phyloP scores from a whole-genome alignment of 2,113 vertebrate species.

The Hypocryptadius cinnamomeus region DNA sequence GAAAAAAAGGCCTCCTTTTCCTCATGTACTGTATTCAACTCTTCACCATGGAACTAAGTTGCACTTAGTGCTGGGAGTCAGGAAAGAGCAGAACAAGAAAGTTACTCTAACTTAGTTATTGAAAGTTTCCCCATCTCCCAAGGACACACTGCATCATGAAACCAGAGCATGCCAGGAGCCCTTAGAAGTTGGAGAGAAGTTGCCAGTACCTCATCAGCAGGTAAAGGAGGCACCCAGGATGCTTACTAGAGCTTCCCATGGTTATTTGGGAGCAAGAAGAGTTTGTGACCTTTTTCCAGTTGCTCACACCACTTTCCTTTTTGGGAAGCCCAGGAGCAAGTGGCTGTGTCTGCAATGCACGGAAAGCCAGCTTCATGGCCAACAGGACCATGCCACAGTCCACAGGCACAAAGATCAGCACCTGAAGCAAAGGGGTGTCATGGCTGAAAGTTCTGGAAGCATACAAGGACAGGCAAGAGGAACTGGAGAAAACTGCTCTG shows the following conservation, averaged over 20 bases:
- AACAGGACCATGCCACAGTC: not conserved
- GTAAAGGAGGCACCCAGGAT: not conserved
- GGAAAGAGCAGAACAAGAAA: not conserved
- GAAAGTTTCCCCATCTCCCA: not conserved
- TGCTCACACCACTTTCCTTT: not conserved
- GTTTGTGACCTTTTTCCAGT: not conserved
- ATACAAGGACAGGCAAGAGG: not conserved
- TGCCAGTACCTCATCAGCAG: not conserved
- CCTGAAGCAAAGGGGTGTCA: not conserved
- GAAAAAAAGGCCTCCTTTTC: not conserved
- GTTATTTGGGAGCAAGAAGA: not conserved
- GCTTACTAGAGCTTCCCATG: not conserved
- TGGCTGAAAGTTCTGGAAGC: accelerated
- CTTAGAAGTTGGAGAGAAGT: not conserved
- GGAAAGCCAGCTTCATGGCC: not conserved
- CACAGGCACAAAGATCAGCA: not conserved
- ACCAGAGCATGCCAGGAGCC: not conserved
- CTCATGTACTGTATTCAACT: accelerated
- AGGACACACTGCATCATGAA: not conserved
- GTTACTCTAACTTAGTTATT: not conserved
- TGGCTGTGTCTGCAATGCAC: not conserved
- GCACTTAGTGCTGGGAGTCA: not conserved
- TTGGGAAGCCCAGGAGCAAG: not conserved
- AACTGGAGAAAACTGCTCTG: not conserved
- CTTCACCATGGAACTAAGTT: accelerated